Evolutionary conservation across 1,140 invertebrate genomes (phyloP).

Genomic region (Neotoxoptera formosana): DNA sequence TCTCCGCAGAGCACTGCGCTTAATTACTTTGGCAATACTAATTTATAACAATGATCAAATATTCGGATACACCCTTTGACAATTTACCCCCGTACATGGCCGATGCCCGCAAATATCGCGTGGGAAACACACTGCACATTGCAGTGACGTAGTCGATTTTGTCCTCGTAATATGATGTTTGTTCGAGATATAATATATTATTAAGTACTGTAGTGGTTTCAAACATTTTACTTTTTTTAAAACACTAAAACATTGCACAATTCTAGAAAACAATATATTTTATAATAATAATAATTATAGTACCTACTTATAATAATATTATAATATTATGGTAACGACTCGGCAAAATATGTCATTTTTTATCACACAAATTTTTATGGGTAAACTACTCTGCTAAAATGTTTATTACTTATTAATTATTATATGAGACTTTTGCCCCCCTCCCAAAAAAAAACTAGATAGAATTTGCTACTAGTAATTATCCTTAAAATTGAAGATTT

Average conservation of each 20-base stretch:
- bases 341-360: background rate
- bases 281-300: background rate
- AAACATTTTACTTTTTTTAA: background rate
- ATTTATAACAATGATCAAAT: background rate
- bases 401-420: too few relatives aligned
- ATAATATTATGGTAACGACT: background rate
- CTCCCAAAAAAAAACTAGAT: too few relatives aligned
- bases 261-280: background rate
- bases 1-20: background rate
- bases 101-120: background rate
- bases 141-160: background rate
- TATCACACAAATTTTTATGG: background rate
- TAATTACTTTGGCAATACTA: background rate
- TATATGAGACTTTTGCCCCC: too few relatives aligned
- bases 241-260: background rate
- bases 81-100: background rate
- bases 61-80: background rate
- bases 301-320: too few relatives aligned
- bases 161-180: background rate
- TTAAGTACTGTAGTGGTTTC: background rate
- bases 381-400: too few relatives aligned
- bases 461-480: too few relatives aligned
- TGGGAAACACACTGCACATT: background rate
- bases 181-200: background rate
- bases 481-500: too few relatives aligned